These are phyloP conservation scores for Lerema accius DNA, from an alignment of 1,140 invertebrate genomes.

Conservation along the genomic window DNA sequence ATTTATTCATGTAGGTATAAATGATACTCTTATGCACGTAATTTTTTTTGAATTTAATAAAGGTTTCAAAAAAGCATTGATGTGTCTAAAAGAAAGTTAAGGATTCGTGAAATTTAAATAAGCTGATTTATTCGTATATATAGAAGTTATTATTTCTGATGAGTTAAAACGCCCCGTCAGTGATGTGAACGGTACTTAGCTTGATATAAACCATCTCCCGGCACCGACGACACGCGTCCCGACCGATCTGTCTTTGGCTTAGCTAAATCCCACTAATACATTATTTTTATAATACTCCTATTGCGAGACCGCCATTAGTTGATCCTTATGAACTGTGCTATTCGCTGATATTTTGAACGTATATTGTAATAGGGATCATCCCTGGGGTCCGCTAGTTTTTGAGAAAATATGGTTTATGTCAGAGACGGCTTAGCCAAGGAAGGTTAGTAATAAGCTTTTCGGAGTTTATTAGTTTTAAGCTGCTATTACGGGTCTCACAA, in stretches of 20 bases:
- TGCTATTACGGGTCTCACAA: no score
- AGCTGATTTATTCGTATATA: no score
- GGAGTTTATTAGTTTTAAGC: no score
- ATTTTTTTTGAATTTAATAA: no score
- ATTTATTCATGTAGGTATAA: no score
- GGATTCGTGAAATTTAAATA: no score
- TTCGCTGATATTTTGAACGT: constrained; percentile 29
- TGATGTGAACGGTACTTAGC: constrained; percentile 2
- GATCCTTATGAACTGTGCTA: constrained; percentile 46
- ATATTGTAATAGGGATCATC: constrained; percentile 2
- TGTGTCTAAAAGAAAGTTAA: no score
- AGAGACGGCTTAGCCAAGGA: no score
- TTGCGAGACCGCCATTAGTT: constrained; percentile 35
- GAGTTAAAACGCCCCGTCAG: neutral
- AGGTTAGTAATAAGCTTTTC: no score
- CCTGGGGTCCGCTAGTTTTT: neutral
- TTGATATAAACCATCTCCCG: constrained; percentile 31
- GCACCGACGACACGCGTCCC: constrained; percentile 42
- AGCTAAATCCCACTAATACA: constrained; percentile 62
- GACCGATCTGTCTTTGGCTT: constrained; percentile 60
- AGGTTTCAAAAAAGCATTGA: no score
- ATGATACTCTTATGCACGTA: no score
- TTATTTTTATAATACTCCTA: constrained; percentile 60
- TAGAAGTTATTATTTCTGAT: neutral
- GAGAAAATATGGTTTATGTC: no score